phyloP scores from a whole-genome alignment of 2,888 invertebrate species.

The Blomia tropicalis region DNA sequence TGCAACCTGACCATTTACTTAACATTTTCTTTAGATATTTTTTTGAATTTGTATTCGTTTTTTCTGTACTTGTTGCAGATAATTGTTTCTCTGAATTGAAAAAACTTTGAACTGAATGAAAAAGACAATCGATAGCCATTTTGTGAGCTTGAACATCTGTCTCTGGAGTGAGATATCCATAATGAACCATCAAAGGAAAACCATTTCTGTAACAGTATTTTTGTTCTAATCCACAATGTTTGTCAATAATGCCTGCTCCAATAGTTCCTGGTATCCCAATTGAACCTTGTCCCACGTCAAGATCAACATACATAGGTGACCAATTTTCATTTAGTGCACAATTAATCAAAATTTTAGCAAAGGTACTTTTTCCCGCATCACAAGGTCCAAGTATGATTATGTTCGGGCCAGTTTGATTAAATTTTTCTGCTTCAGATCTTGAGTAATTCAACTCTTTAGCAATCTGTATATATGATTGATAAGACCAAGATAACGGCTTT shows the following conservation, averaged over 20 bases:
- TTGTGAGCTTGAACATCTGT: conserved; percentile 39
- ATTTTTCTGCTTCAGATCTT: background rate
- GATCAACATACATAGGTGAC: conserved; percentile 39
- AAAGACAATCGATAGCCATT: conserved; percentile 33
- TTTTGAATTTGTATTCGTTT: background rate
- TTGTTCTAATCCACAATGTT: conserved; percentile 36
- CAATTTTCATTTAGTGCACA: conserved; percentile 39
- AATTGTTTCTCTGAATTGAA: background rate
- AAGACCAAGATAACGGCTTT: background rate
- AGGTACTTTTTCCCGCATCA: conserved; percentile 41
- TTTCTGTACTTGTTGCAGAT: background rate
- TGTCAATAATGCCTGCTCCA: conserved; percentile 36
- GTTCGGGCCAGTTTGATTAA: background rate
- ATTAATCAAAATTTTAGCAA: conserved; percentile 39
- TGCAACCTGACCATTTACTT: background rate
- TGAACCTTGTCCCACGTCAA: conserved; percentile 40
- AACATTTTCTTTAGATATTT: background rate
- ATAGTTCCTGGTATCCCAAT: conserved; percentile 36
- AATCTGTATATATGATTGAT: background rate
- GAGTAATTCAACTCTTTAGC: background rate
- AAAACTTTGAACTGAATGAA: background rate
- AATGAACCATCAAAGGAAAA: conserved; percentile 35
- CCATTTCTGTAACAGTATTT: conserved; percentile 39
- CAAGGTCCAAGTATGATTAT: conserved; percentile 34
- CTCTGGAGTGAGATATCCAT: conserved; percentile 37